Percentiles rank a stretch among this genome's conserved stretches.
phyloP scores from a whole-genome alignment of 2,888 invertebrate genomes.

The Synanthedon formicaeformis region DNA sequence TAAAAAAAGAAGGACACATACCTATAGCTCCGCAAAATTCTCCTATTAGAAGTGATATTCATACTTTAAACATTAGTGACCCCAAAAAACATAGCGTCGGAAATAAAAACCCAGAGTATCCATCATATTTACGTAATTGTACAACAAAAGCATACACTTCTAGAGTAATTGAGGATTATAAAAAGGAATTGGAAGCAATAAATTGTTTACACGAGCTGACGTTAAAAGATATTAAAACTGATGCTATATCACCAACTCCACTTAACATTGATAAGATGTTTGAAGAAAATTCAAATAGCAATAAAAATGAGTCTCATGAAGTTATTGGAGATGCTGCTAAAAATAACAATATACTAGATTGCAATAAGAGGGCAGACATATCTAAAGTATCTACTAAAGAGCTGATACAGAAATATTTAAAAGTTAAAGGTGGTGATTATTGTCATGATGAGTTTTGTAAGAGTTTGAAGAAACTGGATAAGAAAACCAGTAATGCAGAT shows the following conservation, averaged over 20 bases:
- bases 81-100: slow-evolving; percentile 2
- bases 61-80: slow-evolving; percentile 23
- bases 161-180: slow-evolving; percentile 66
- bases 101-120: slow-evolving; percentile 36
- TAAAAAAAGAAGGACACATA: slow-evolving; percentile 51
- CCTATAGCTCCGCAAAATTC: slow-evolving; percentile 51
- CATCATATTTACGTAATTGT: slow-evolving; percentile 54
- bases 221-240: slow-evolving; percentile 59
- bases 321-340: slow-evolving; percentile 11
- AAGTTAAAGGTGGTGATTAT: slow-evolving; percentile 49
- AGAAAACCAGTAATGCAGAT: slow-evolving; percentile 27
- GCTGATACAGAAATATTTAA: slow-evolving; percentile 56
- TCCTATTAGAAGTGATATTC: slow-evolving; percentile 28
- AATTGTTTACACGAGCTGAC: slow-evolving; percentile 60
- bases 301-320: slow-evolving; percentile 22
- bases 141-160: slow-evolving; percentile 62
- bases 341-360: slow-evolving; percentile 24
- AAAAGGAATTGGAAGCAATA: slow-evolving; percentile 61
- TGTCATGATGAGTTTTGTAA: slow-evolving; percentile 24
- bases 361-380: slow-evolving; percentile 31
- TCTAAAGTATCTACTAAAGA: slow-evolving; percentile 58
- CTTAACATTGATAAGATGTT: slow-evolving; percentile 57
- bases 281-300: slow-evolving; percentile 33
- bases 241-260: slow-evolving; percentile 54
- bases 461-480: slow-evolving; percentile 34